Evolutionary conservation across 2,888 invertebrate species (phyloP).

Genomic region (Hypercompe scribonia): DNA sequence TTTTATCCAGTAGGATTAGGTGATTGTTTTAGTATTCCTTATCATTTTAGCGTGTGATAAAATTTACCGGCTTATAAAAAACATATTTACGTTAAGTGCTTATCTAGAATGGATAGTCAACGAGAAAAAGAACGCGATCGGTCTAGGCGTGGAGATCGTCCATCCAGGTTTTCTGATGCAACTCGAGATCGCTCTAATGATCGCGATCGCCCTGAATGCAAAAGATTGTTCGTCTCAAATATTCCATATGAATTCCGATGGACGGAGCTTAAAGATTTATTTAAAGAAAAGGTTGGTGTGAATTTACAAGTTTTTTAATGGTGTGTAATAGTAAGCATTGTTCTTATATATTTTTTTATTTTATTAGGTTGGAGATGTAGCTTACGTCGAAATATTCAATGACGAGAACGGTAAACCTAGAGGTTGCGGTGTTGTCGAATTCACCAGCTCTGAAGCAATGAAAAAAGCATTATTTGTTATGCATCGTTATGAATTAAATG

Average conservation of each 20-base stretch:
- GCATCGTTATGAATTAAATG: conserved; percentile 97
- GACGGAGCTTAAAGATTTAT: conserved; percentile 99
- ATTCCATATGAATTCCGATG: conserved; percentile 99
- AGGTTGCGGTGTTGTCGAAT: conserved; percentile 98
- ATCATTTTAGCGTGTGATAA: background rate
- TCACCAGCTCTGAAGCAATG: conserved; percentile 94
- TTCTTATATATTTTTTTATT: conserved; percentile 3
- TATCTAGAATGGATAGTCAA: conserved; percentile 71
- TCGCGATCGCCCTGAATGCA: conserved; percentile 72
- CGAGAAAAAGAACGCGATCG: conserved; percentile 87
- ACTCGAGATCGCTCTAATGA: conserved; percentile 79
- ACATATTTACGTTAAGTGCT: background rate
- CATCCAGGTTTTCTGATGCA: conserved; percentile 87
- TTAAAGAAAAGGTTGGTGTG: conserved; percentile 88
- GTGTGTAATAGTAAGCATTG: background rate
- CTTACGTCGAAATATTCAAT: conserved; percentile 97
- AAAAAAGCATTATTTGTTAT: conserved; percentile 97
- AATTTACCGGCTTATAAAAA: conserved; percentile 33
- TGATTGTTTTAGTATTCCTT: conserved; percentile 7
- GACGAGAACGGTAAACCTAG: conserved; percentile 97
- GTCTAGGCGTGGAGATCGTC: conserved; percentile 88
- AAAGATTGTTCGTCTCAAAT: conserved; percentile 95
- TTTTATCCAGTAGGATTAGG: background rate
- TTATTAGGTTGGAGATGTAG: conserved; percentile 93
- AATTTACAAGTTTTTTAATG: background rate